Base-by-base conservation (phyloP, 92 coral and sea anemone genomes). In the Scolanthus callimorphus region DNA sequence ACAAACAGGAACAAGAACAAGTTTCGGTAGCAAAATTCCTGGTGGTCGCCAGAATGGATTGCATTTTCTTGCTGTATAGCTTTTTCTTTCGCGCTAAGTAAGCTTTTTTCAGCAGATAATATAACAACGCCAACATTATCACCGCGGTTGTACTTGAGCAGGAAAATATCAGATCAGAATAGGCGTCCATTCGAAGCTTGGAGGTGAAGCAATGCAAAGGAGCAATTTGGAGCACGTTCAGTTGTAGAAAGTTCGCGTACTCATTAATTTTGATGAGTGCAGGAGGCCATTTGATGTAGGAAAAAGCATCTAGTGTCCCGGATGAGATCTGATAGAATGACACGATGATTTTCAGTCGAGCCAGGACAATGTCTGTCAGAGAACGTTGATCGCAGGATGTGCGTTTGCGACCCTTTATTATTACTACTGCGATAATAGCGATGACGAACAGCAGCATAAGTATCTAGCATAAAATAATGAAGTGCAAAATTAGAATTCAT, bases 221-320 rank as follows among this genome's bases (percentile, higher is more conserved):
- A 1, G 78, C 84, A 44, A 82, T 73, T 25, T 71, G 67, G 22
- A 82, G 70, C 25, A 82, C 29, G 41, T 77, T 82, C 3, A 82
- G 74, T 56, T 82, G 89, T 20, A 82, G 17, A 3, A 82, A 39
- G 21, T 77, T 70, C 3, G 89, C 79, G 41, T 76, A 76, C 29
- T 69, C 62, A 28, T 68, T 66, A 23, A 82, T 57, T 37, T 57
- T 46, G 11, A 80, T 54, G 69, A 83, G 31, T 3, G 80, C 60
- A 0, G 52, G 30, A 20, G 90, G 90, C 84, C 84, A 77, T 56
- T 83, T 73, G 17, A 83, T 73, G 31, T 77, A 83, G 26, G 57
- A 72, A 61, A 83, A 83, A 8, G 76, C 85, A 37, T 71, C 70
- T 20, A 83, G 31, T 48, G 79, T 71, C n/a, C 65, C 79, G 13